Conservation (phyloP, 2,888 invertebrate species). For the Timema podura region DNA sequence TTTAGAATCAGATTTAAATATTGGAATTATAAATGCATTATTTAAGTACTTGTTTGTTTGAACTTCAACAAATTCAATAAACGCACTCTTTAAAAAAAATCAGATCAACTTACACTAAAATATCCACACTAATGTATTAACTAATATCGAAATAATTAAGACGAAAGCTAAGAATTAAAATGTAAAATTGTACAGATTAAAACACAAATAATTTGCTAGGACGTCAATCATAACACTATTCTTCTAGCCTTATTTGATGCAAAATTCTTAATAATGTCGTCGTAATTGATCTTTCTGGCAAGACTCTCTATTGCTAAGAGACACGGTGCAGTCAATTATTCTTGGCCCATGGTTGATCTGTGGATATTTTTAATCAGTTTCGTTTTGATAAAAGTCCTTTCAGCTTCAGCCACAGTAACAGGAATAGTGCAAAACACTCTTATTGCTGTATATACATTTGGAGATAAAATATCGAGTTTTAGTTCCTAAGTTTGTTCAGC, state of each 20-base stretch:
- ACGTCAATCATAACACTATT: background rate
- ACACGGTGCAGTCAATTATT: no score
- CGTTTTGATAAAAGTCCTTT: constrained; percentile 6
- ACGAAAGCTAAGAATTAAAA: background rate
- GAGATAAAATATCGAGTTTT: constrained; percentile 10
- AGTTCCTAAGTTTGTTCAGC: background rate
- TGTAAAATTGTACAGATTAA: no score
- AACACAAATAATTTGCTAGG: no score
- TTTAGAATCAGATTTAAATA: no score
- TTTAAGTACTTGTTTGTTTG: no score
- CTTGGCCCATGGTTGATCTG: no score
- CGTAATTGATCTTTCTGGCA: no score
- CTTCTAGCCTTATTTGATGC: background rate
- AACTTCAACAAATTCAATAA: no score
- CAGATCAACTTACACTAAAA: constrained; percentile 18
- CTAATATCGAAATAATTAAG: constrained; percentile 27
- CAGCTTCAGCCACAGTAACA: constrained; percentile 2
- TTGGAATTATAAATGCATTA: no score
- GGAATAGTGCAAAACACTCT: constrained; percentile 9
- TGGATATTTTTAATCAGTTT: background rate
- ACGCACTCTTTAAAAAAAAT: no score
- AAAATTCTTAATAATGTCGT: no score
- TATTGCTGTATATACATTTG: background rate
- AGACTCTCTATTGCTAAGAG: no score
- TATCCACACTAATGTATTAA: constrained; percentile 23